phyloP scores from a whole-genome alignment of 1,140 invertebrate species.

The Archivesica marissinica region DNA sequence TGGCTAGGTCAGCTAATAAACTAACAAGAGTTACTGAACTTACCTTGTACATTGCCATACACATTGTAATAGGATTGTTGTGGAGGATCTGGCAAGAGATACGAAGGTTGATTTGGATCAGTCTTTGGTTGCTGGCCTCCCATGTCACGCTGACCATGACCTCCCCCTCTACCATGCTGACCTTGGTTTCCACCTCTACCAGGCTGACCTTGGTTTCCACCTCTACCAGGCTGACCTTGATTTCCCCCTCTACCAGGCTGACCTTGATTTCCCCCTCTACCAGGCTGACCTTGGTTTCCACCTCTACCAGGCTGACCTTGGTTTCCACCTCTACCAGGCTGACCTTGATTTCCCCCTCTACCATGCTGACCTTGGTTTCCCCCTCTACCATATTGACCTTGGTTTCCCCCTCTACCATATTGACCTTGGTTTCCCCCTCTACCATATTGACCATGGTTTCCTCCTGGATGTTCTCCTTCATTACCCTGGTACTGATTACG shows the following conservation, averaged over 20 bases:
- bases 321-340: too few relatives aligned
- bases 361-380: background rate
- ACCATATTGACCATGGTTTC: background rate
- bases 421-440: background rate
- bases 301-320: background rate
- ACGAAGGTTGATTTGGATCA: background rate
- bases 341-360: background rate
- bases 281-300: background rate
- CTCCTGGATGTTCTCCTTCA: background rate
- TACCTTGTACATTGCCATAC: background rate
- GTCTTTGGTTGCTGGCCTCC: background rate
- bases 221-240: background rate
- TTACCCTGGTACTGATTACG: background rate
- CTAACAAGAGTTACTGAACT: background rate
- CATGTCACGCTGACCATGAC: background rate
- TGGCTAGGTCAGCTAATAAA: background rate
- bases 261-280: background rate
- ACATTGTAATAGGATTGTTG: background rate
- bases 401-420: background rate
- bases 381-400: background rate
- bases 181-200: background rate
- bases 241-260: background rate
- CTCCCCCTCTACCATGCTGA: background rate
- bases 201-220: background rate
- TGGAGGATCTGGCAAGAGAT: background rate